Base-by-base conservation (phyloP, 2,113 vertebrate genomes). In the Ceuthmochares aereus region DNA sequence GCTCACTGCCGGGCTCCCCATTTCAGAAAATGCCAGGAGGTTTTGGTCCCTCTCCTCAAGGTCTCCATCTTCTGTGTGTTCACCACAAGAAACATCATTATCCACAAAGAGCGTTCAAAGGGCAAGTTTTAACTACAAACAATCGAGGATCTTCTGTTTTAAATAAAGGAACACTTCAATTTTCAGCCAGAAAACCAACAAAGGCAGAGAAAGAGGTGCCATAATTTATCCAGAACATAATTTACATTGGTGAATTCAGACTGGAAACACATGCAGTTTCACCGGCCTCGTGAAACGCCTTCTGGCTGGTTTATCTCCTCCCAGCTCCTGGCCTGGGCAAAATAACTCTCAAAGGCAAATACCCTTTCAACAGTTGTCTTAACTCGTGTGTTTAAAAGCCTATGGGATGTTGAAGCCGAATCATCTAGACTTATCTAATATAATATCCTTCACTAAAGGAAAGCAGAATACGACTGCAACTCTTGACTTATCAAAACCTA, bases 71-170 rank as follows among this genome's bases (percentile, higher is more conserved):
- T 98, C 98, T n/a, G 70, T 3, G 14, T 96, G 97, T 90, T 98
- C 98, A 56, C 89, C 97, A 40, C 47, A 81, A 70, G 98, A 98
- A 89, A 97, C 96, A 21, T 90, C 98, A 82, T 98, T 98, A 97
- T 97, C 98, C 98, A 96, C 19, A 79, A 55, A 68, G 26, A 73
- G 32, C 18, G 3, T 79, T 60, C 45, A n/a, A 90, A 84, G 62
- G 58, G 36, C 36, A 34, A 2, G 0, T 43, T 64, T 45, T 7
- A 55, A 47, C 0, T 1, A 3, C 51, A 62, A 78, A 22, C 21
- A 16, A 6, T 19, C 72, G 79, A 34, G 13, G 23, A 34, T 21
- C 40, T 58, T 85, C 52, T 63, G 32, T 27, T 82, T 34, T 36
- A 22, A 58, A 27, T 5, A 62, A 14, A 70, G 43, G 7, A 45